Evolutionary conservation across 2,113 vertebrate genomes (phyloP), one percentile per base, ranked within the genome.

Genomic region (Stigmatopora argus): DNA sequence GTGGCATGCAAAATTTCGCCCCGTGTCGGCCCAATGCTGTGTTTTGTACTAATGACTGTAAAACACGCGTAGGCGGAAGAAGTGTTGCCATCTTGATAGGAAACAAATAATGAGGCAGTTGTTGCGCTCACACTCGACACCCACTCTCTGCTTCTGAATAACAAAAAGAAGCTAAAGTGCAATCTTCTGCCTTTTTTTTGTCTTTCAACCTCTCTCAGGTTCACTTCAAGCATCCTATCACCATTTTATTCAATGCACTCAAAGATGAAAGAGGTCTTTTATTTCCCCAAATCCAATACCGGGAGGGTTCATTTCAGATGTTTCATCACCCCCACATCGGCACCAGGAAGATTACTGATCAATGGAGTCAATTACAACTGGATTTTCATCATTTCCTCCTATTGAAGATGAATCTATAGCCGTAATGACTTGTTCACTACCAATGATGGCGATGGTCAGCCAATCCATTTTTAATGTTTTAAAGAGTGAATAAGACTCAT

Each of bases 361-460:
- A 82, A 84, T 85, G 71, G 71, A 68, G 66, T 81, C 70, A 56
- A 70, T 81, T 78, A 71, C 56, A 35, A 35, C 63, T 67, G 59
- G 64, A 68, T 75, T 73, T 69, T 73, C 71, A 52, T 73, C 66
- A 61, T 70, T 64, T 66, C 61, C 65, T 64, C 63, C 77, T 62
- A 66, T 66, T 71, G 64, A 63, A 60, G 44, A 70, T 62, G 65
- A 49, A 72, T 69, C 68, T 14, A 62, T 21, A 31, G 13, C 63
- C 77, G 75, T 82, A 66, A 83, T 78, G 72, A 64, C 70, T 79
- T 72, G 66, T 12, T 17, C 64, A 73, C 67, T 71, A 64, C 7
- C 47, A 47, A 59, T 35, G 75, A 8, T 41, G 38, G 38, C 7
- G 38, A 41, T 41, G 38, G 38, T 8, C 38, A 41, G 38, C 1